Evolutionary conservation across 1,140 invertebrate species (phyloP).

Genomic region (Hyphantria cunea): DNA sequence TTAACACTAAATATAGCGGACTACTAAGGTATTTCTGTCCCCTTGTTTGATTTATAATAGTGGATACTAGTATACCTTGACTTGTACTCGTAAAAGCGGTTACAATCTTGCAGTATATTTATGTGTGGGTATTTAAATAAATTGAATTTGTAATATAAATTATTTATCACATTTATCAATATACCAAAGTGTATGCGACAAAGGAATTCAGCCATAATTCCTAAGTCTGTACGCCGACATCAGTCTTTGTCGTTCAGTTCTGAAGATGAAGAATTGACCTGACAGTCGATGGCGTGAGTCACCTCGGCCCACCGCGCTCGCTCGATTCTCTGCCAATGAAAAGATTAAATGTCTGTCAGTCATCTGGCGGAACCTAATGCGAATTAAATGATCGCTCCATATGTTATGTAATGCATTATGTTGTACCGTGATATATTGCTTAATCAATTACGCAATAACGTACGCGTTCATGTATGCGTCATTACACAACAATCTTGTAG

Average conservation of each 20-base stretch:
- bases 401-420: slow-evolving; percentile 47
- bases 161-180: no score
- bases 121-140: no score
- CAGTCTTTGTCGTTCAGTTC: slow-evolving; percentile 30
- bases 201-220: slow-evolving; percentile 2
- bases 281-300: slow-evolving; percentile 54
- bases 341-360: slow-evolving; percentile 70
- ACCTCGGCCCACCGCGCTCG: slow-evolving; percentile 52
- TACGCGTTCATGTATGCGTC: background rate
- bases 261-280: slow-evolving; percentile 49
- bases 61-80: no score
- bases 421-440: slow-evolving; percentile 6
- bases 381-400: slow-evolving; percentile 63
- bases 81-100: no score
- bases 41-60: no score
- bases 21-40: no score
- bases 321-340: slow-evolving; percentile 61
- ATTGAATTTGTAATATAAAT: no score
- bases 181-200: no score
- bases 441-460: slow-evolving; percentile 18
- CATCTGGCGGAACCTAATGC: slow-evolving; percentile 52
- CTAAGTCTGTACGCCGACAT: slow-evolving; percentile 27
- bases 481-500: no score
- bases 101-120: no score
- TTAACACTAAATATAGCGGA: background rate